These are phyloP conservation scores for Momotus momota DNA, from an alignment of 2,797 vertebrate species.

Conservation along the genomic window DNA sequence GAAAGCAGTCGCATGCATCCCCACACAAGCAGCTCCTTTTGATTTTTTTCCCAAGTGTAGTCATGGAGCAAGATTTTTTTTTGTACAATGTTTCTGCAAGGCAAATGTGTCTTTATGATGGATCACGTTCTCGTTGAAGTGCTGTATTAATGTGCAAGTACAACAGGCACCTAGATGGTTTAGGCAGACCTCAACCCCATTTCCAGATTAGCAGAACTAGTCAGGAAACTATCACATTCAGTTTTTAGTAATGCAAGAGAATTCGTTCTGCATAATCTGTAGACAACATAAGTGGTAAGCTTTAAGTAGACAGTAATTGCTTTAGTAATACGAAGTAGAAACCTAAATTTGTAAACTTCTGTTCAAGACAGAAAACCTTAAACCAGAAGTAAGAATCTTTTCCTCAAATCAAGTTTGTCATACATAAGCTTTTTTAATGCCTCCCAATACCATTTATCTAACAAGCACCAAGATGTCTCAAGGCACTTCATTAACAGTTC, in stretches of 20 bases:
- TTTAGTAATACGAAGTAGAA: neutral
- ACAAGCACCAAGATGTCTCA: neutral
- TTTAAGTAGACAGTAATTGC: neutral
- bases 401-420: neutral
- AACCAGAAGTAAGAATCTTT: neutral
- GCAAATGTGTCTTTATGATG: neutral
- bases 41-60: neutral
- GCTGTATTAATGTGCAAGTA: neutral
- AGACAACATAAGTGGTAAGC: neutral
- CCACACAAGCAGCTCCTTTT: neutral
- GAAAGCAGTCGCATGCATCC: neutral
- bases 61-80: neutral
- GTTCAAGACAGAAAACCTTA: neutral
- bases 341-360: neutral
- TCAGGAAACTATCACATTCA: neutral
- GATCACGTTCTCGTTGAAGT: neutral
- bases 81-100: slow-evolving; percentile 1
- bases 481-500: neutral
- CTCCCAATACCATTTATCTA: neutral
- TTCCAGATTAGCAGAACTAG: neutral
- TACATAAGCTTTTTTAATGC: neutral
- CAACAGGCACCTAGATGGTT: neutral
- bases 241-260: neutral
- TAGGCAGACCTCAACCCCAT: neutral
- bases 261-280: neutral